phyloP scores from a whole-genome alignment of 2,888 invertebrate genomes.

The Chymomyza amoena region DNA sequence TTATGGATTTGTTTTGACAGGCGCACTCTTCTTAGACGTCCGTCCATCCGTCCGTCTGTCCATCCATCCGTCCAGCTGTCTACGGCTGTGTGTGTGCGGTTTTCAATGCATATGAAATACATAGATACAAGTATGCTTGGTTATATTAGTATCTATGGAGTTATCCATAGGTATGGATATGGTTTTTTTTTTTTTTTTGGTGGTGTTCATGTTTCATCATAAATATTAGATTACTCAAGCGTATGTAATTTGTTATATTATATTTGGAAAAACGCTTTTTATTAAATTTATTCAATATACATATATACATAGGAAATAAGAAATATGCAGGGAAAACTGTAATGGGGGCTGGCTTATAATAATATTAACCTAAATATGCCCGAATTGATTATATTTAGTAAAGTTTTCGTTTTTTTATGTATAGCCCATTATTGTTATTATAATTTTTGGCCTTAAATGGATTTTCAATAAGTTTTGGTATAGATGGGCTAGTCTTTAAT shows the following conservation, averaged over 20 bases:
- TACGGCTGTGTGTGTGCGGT: conserved; percentile 1
- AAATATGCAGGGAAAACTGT: neutral
- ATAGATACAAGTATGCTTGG: conserved; percentile 22
- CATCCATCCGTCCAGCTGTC: neutral
- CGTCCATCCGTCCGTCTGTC: neutral
- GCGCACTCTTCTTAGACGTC: conserved; percentile 22
- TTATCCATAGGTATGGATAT: conserved; percentile 24
- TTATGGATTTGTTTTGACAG: conserved; percentile 73
- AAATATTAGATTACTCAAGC: conserved; percentile 70
- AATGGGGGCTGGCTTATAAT: neutral
- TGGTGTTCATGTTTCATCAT: conserved; percentile 51
- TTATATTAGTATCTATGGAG: neutral
- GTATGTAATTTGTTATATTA: conserved; percentile 66
- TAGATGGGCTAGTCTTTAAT: too few relatives aligned
- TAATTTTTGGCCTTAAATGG: conserved; percentile 11
- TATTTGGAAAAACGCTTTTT: conserved; percentile 32
- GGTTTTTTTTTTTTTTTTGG: neutral
- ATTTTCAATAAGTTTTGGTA: conserved; percentile 14
- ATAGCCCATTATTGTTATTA: too few relatives aligned
- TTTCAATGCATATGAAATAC: conserved; percentile 56
- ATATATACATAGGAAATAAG: neutral
- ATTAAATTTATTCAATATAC: conserved; percentile 9
- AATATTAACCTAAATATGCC: neutral
- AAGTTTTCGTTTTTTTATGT: neutral
- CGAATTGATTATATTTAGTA: neutral